phyloP scores from a whole-genome alignment of 2,113 vertebrate species.

The Casuarius casuarius region DNA sequence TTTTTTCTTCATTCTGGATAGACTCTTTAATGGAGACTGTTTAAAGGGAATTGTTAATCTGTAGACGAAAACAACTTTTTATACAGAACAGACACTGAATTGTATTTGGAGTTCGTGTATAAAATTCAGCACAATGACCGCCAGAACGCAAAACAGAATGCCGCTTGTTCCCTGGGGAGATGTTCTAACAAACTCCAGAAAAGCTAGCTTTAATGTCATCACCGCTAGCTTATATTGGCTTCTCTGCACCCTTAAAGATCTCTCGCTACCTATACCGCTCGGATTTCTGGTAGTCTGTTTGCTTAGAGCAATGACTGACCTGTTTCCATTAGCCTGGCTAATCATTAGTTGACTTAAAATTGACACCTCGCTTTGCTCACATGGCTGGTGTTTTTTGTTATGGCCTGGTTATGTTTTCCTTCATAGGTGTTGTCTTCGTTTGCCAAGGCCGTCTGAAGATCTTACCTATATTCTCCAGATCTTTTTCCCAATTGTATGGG shows the following conservation, averaged over 20 bases:
- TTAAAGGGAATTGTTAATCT: slow-evolving; percentile 44
- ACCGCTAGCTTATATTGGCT: not conserved
- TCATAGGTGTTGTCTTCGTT: not conserved
- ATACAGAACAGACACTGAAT: slow-evolving; percentile 67
- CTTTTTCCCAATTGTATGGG: not conserved
- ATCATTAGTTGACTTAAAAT: slow-evolving; percentile 61
- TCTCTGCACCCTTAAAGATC: slow-evolving; percentile 30
- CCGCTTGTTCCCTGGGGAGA: slow-evolving; percentile 62
- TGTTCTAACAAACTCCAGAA: slow-evolving; percentile 62
- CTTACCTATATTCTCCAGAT: not conserved
- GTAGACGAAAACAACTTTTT: slow-evolving; percentile 51
- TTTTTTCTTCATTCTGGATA: slow-evolving; percentile 51
- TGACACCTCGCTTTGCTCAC: slow-evolving; percentile 14
- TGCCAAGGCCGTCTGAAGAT: not conserved
- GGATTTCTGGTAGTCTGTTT: slow-evolving; percentile 50
- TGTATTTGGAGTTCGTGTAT: slow-evolving; percentile 64
- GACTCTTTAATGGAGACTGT: slow-evolving; percentile 51
- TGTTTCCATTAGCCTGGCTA: slow-evolving; percentile 57
- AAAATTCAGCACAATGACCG: slow-evolving; percentile 40
- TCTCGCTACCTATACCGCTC: slow-evolving; percentile 28
- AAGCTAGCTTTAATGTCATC: slow-evolving; percentile 49
- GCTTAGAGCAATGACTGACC: slow-evolving; percentile 68
- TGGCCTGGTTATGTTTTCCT: not conserved
- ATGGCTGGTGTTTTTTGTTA: not conserved
- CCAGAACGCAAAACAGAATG: slow-evolving; percentile 54